Conservation (phyloP, 1,140 invertebrate species). For the Vollenhovia emeryi region DNA sequence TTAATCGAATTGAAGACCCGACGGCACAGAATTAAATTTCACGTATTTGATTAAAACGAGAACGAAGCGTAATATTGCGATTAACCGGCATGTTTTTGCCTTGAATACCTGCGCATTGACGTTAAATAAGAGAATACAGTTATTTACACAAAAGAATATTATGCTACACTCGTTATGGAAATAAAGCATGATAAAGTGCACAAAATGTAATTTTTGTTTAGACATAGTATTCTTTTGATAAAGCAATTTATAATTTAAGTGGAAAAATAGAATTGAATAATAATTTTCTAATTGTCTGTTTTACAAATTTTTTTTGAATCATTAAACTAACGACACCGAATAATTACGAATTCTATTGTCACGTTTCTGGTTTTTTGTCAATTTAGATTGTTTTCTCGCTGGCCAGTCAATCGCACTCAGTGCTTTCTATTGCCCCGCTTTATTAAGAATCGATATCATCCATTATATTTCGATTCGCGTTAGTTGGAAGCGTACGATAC, state of each 20-base stretch:
- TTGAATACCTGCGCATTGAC: neutral
- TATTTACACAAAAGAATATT: constrained; percentile 10
- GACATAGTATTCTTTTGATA: too few relatives aligned
- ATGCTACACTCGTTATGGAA: neutral
- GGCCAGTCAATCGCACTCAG: neutral
- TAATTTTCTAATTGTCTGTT: neutral
- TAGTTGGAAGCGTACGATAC: constrained; percentile 51
- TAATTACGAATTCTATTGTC: neutral
- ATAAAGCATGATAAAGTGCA: neutral
- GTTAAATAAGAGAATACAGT: neutral
- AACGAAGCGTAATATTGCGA: constrained; percentile 11
- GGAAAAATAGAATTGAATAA: constrained; percentile 1
- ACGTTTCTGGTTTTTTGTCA: too few relatives aligned
- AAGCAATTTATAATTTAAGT: too few relatives aligned
- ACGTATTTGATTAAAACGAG: constrained; percentile 40
- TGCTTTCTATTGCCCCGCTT: neutral
- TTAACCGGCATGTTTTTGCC: constrained; percentile 32
- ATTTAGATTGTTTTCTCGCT: neutral
- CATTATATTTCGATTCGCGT: constrained; percentile 55
- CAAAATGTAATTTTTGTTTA: constrained; percentile 17
- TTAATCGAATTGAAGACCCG: constrained; percentile 41
- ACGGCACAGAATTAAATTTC: constrained; percentile 33
- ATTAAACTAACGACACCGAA: neutral
- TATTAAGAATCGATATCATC: constrained; percentile 58
- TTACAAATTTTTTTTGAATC: neutral